Evolutionary conservation across 2,888 invertebrate species (phyloP), one percentile per base, ranked within the genome.

Genomic region (Stenodera caucasica): DNA sequence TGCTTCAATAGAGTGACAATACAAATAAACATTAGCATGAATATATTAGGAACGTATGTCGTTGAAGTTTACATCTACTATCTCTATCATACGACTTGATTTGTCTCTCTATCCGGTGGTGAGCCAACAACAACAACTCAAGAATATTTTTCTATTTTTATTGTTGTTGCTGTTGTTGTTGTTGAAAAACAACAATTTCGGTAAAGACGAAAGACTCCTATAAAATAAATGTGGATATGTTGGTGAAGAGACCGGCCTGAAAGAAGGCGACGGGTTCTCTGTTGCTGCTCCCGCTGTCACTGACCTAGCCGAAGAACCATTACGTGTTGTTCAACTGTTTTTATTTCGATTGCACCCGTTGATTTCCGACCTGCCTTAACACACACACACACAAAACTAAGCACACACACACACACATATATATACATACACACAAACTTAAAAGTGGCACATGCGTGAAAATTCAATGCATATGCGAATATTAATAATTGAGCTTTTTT

Each of bases 401-500:
- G 35, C 21, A 33, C 32, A 53, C 11, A 18, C 9, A 50, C n/a
- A 29, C n/a, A 50, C 7, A 50, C 2, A 23, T 8, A n/a, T 5
- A 50, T 14, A 15, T 4, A 30, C 26, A 29, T 12, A 33, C 18
- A 52, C 26, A 33, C 18, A 40, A 26, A 65, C 58, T 67, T 65
- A 69, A 73, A 76, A 77, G 74, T 76, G 75, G 76, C 75, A 76
- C 75, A 76, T 76, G 76, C 74, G 74, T 76, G 74, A 75, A 76
- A 76, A 75, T 75, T 69, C 70, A 72, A 75, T 73, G 70, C 72
- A 73, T 73, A 74, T 75, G 72, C 72, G 73, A 72, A 73, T 69
- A 70, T 72, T 75, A 69, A 71, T 75, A 76, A 76, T 75, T 76
- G 75, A 67, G 70, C 69, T 75, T 75, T 74, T 71, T 45, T 75